Percentiles rank a stretch among this genome's conserved stretches.
These are phyloP conservation scores for Gisinianus flammeolus DNA, from an alignment of 2,888 invertebrate genomes.

Conservation along the genomic window DNA sequence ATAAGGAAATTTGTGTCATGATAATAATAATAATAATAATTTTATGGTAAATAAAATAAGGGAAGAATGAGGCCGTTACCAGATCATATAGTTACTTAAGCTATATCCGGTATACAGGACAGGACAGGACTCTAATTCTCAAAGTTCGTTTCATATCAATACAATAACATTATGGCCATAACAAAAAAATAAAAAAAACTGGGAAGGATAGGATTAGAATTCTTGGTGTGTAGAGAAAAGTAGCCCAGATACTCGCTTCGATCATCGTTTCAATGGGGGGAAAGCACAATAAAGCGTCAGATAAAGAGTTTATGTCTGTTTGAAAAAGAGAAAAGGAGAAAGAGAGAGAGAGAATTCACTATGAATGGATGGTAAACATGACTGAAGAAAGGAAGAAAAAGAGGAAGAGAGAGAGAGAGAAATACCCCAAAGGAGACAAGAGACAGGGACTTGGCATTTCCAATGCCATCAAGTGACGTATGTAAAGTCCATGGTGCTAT, in stretches of 20 bases:
- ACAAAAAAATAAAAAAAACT: not conserved
- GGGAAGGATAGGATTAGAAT: not conserved
- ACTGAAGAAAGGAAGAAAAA: not conserved
- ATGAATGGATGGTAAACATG: not conserved
- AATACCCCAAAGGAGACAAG: not conserved
- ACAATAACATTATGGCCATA: too few species aligned
- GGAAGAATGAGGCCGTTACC: too few species aligned
- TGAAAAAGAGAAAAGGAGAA: not conserved
- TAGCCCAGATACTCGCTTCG: not conserved
- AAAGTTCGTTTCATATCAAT: too few species aligned
- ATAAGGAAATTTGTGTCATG: too few species aligned
- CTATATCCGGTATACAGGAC: too few species aligned
- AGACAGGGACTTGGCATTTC: not conserved
- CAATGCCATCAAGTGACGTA: not conserved
- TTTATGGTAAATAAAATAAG: too few species aligned
- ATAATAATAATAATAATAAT: too few species aligned
- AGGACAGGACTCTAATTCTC: not conserved
- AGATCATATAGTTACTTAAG: too few species aligned
- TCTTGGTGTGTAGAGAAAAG: not conserved
- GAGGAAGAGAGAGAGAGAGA: not conserved
- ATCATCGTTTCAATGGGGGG: not conserved
- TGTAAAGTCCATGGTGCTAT: constrained; percentile 2
- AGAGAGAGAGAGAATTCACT: not conserved
- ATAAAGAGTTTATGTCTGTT: not conserved
- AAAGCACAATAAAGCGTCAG: constrained; percentile 4